Evolutionary conservation across 2,113 vertebrate species (phyloP).

Genomic region (Hippolais icterina): DNA sequence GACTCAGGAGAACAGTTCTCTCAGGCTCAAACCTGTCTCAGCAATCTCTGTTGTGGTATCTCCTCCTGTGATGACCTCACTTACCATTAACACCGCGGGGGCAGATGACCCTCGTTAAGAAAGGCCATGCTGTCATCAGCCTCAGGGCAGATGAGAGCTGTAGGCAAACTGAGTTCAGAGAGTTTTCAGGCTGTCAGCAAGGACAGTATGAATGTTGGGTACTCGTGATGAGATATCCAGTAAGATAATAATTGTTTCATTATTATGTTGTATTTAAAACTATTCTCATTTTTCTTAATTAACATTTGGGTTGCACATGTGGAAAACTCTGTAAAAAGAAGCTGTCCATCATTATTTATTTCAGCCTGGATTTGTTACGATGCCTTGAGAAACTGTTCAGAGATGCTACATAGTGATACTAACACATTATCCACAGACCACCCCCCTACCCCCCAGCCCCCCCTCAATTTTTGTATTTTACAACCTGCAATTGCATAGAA

Average conservation of each 20-base stretch:
- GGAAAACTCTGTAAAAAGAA: neutral
- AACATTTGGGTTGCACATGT: neutral
- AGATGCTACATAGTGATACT: neutral
- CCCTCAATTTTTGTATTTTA: conserved; percentile 27
- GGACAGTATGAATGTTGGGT: neutral
- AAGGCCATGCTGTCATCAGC: neutral
- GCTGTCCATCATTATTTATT: neutral
- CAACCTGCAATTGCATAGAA: conserved; percentile 53
- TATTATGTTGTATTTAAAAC: neutral
- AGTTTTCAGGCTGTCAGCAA: neutral
- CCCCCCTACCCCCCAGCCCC: neutral
- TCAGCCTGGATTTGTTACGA: conserved; percentile 18
- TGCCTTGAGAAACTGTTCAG: neutral
- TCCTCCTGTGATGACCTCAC: neutral
- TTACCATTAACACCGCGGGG: neutral
- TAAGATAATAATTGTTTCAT: neutral
- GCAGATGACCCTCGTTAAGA: neutral
- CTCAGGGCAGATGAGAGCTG: neutral
- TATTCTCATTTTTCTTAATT: conserved; percentile 15
- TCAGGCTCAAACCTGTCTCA: neutral
- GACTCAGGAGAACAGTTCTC: neutral
- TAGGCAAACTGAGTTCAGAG: neutral
- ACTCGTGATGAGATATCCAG: neutral
- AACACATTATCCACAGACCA: neutral
- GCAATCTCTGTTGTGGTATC: neutral